Base-by-base conservation (phyloP, 92 coral and sea anemone genomes). In the Heliopora coerulea region DNA sequence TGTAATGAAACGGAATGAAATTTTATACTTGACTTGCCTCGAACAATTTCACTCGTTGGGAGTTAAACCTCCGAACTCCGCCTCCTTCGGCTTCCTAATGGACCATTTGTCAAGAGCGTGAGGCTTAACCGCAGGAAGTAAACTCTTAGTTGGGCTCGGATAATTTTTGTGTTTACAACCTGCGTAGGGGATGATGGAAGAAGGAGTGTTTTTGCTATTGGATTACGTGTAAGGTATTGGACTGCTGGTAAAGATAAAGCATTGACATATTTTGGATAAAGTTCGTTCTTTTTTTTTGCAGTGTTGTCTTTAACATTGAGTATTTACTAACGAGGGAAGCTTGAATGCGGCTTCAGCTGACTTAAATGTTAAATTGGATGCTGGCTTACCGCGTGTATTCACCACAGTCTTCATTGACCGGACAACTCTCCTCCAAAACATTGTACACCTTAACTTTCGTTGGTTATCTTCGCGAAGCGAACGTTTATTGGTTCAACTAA, bases 81-180 rank as follows among this genome's bases (percentile, higher is more conserved):
- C 74, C 74, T 56, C 74, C 59, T 67, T 67, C 74, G 30, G 74
- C 73, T 66, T 20, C 31, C 20, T 34, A 66, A 66, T 48, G 73
- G 58, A 67, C 39, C 74, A 27, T 67, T 67, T 67, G 59, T 67
- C 54, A 10, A 29, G 74, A 10, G 54, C 58, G 59, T 67, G 40
- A 67, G 74, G 74, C 23, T 40, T 3, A 67, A 26, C 74, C 48
- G 59, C 54, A 28, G 74, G 74, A 67, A 24, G 37, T 49, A 21
- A 44, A 67, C 48, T 67, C 12, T 20, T 67, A 24, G 74, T 67
- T 39, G 37, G 44, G 74, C 74, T 49, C 54, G 21, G 74, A 15
- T 48, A 48, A 67, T 49, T 39, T 44, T 33, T 37, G 3, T 67
- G 42, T 67, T 67, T 44, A 48, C 49, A 44, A 26, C 24, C 41